Evolutionary conservation across 2,797 vertebrate genomes (phyloP).

Genomic region (Agapornis canus): DNA sequence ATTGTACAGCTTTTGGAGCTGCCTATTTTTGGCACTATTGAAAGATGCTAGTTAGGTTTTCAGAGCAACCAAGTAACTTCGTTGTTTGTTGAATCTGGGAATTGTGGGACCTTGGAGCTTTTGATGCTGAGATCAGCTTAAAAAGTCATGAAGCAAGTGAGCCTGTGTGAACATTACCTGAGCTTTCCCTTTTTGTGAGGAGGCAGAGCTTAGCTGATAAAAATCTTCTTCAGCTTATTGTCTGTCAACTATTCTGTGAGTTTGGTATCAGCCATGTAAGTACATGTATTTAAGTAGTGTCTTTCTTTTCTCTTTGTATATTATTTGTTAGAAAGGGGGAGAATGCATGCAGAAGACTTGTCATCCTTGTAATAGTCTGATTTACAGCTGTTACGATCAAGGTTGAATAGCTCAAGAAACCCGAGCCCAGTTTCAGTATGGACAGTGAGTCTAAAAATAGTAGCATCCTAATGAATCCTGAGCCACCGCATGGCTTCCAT

Average conservation of each 20-base stretch:
- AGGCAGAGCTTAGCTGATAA: neutral
- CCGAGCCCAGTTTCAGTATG: neutral
- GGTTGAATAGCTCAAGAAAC: neutral
- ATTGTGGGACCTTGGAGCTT: neutral
- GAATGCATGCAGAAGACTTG: neutral
- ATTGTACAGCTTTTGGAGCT: neutral
- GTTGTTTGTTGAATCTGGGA: neutral
- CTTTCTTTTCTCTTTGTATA: neutral
- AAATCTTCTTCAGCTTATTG: neutral
- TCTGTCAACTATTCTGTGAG: neutral
- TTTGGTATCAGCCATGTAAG: neutral
- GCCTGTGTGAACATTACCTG: neutral
- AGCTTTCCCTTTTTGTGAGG: neutral
- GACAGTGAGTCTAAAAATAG: slow-evolving; percentile 48
- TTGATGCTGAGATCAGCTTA: neutral
- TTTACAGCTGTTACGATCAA: neutral
- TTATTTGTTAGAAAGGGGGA: neutral
- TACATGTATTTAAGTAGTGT: neutral
- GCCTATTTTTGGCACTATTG: neutral
- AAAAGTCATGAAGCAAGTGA: neutral
- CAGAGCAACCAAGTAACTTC: neutral
- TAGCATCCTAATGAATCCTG: slow-evolving; percentile 27
- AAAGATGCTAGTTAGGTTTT: neutral
- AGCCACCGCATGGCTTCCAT: slow-evolving; percentile 10
- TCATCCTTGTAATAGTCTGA: neutral